Conservation (phyloP, 2,797 vertebrate genomes). For the Cheirogaleus major region DNA sequence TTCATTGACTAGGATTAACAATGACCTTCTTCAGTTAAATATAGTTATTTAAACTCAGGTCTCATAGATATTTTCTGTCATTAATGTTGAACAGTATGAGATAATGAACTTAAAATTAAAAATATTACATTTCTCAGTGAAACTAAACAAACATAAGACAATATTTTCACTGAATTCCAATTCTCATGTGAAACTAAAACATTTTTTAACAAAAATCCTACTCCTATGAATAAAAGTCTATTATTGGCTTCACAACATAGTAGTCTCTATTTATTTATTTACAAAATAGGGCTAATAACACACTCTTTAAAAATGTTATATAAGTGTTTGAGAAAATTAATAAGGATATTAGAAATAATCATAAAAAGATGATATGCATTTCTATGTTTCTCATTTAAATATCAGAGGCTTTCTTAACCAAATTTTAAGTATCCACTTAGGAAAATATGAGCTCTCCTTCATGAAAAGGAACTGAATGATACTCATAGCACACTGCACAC, state of each 20-base stretch:
- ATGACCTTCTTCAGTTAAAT: not conserved
- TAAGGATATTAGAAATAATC: not conserved
- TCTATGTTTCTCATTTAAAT: not conserved
- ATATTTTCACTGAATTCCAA: not conserved
- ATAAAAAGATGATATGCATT: not conserved
- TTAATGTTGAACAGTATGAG: not conserved
- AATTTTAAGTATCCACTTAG: not conserved
- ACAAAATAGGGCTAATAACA: slow-evolving; percentile 24
- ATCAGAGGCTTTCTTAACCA: not conserved
- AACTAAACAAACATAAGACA: not conserved
- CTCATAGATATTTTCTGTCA: not conserved
- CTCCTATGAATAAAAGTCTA: not conserved
- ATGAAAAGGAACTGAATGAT: not conserved
- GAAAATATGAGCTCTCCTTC: not conserved
- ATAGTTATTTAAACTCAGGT: not conserved
- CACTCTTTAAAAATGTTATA: not conserved
- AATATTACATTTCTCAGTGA: not conserved
- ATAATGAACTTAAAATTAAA: not conserved
- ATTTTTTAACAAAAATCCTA: not conserved
- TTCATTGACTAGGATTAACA: not conserved
- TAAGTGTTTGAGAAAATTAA: not conserved
- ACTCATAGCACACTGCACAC: accelerated
- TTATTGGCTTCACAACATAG: not conserved
- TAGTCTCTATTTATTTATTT: slow-evolving; percentile 38
- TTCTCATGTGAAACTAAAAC: not conserved